Percentiles rank a stretch among this genome's conserved stretches.
phyloP scores from a whole-genome alignment of 1,140 invertebrate species.

The Lordiphosa clarofinis region DNA sequence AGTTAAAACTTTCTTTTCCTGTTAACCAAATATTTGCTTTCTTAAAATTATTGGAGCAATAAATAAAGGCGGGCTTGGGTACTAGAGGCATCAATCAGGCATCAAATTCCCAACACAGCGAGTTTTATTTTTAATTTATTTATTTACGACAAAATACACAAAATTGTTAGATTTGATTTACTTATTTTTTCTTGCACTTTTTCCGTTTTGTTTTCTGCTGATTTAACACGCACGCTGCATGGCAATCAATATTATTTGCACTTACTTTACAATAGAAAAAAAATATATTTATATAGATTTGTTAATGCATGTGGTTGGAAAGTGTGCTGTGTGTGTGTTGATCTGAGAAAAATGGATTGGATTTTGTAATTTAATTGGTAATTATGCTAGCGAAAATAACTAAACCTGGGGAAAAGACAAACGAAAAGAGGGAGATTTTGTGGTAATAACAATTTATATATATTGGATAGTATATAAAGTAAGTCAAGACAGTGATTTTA shows the following conservation, averaged over 20 bases:
- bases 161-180: conserved; percentile 69
- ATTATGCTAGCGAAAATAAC: conserved; percentile 23
- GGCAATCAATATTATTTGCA: conserved; percentile 51
- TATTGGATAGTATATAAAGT: no score
- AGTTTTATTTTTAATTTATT: conserved; percentile 47
- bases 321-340: conserved; percentile 8
- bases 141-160: conserved; percentile 77
- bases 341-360: neutral
- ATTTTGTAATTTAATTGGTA: conserved; percentile 8
- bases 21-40: no score
- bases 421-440: conserved; percentile 7
- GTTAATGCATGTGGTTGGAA: conserved; percentile 21
- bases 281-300: conserved; percentile 33
- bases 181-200: conserved; percentile 47
- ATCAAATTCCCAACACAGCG: no score
- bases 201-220: conserved; percentile 15
- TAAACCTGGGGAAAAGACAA: conserved; percentile 51
- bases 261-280: conserved; percentile 69
- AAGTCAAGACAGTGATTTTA: no score
- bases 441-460: no score
- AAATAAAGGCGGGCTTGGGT: no score
- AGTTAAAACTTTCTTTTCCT: no score
- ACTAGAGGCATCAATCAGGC: no score
- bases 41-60: no score
- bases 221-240: conserved; percentile 36